Percentiles rank a stretch among this genome's conserved stretches.
These are phyloP conservation scores for Cryptus armator DNA, from an alignment of 2,888 invertebrate species.

Conservation along the genomic window DNA sequence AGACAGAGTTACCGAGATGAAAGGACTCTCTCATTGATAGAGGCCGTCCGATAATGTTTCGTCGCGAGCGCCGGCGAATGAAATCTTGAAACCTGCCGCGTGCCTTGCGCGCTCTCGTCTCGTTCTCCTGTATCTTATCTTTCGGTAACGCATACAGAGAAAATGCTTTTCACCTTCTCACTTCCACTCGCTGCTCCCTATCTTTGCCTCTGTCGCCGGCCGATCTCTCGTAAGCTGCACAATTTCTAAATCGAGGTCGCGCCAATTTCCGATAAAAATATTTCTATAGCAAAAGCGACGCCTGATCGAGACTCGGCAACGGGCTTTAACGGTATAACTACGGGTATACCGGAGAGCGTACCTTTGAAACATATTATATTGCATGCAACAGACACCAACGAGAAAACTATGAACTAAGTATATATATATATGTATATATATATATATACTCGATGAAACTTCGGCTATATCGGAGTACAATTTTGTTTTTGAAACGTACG, in stretches of 20 bases:
- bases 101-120: neutral
- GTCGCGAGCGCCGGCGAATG: neutral
- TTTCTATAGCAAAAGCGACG: slow-evolving; percentile 62
- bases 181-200: neutral
- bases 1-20: neutral
- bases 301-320: slow-evolving; percentile 18
- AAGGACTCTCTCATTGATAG: slow-evolving; percentile 29
- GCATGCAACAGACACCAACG: neutral
- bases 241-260: slow-evolving; percentile 54
- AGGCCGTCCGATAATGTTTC: slow-evolving; percentile 25
- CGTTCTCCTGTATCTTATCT: slow-evolving; percentile 23
- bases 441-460: neutral
- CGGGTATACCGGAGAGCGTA: neutral
- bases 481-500: neutral
- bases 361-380: neutral
- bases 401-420: neutral
- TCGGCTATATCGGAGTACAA: neutral
- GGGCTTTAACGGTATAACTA: slow-evolving; percentile 17
- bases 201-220: slow-evolving; percentile 6
- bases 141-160: slow-evolving; percentile 25
- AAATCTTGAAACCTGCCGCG: neutral
- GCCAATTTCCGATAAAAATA: slow-evolving; percentile 69
- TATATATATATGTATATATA: no score
- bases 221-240: slow-evolving; percentile 51
- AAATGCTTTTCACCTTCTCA: slow-evolving; percentile 16